A percentile compares a stretch with the other conserved stretches of the same genome.
Conservation (phyloP, 2,888 invertebrate genomes). For the Petrolisthes cinctipes region DNA sequence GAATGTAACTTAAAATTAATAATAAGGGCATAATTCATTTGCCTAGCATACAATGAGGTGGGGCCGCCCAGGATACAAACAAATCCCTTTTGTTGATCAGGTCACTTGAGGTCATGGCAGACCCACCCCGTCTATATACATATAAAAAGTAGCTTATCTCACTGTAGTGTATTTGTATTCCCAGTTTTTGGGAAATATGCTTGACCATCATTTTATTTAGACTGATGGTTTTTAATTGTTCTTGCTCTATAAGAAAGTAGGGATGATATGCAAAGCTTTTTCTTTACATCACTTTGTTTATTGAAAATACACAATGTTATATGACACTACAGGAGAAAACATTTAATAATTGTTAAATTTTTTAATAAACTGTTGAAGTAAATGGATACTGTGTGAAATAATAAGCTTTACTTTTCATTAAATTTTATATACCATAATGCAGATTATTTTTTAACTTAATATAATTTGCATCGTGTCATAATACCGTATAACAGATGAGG, state of each 20-base stretch:
- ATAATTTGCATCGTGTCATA: constrained; percentile 6
- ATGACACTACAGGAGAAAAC: constrained; percentile 21
- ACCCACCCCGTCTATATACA: constrained; percentile 47
- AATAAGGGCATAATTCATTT: too few species aligned
- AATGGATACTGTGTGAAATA: neutral
- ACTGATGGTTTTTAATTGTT: constrained; percentile 50
- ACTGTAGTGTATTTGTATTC: constrained; percentile 54
- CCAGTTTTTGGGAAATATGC: constrained; percentile 40
- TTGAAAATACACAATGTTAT: constrained; percentile 19
- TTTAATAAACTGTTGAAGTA: constrained; percentile 8
- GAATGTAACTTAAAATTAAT: too few species aligned
- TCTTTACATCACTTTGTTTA: constrained; percentile 6
- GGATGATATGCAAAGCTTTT: constrained; percentile 28
- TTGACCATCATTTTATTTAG: constrained; percentile 43
- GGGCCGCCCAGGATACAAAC: neutral
- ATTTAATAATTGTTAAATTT: constrained; percentile 33
- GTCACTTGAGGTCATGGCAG: constrained; percentile 19
- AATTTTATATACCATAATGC: constrained; percentile 29
- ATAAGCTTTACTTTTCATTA: constrained; percentile 28
- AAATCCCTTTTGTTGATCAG: constrained; percentile 3
- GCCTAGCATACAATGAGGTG: too few species aligned
- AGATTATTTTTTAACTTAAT: constrained; percentile 30
- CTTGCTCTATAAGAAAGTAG: constrained; percentile 49
- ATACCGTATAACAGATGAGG: too few species aligned
- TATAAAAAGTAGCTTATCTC: constrained; percentile 43